Conservation (phyloP, 2,888 invertebrate species). For the Pyralis farinalis region DNA sequence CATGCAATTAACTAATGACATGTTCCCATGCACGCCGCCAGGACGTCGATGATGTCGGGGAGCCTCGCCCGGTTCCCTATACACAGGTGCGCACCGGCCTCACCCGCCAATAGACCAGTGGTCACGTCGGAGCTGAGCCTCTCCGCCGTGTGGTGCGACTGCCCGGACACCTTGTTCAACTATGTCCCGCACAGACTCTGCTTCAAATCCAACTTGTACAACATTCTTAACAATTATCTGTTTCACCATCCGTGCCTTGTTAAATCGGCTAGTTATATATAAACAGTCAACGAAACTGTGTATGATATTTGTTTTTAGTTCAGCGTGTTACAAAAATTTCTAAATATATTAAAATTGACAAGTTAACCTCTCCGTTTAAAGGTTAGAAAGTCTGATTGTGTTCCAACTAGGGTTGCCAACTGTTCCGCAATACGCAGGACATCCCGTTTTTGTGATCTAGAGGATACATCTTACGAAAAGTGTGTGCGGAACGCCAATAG, state of each 20-base stretch:
- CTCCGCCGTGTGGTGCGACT: slow-evolving; percentile 53
- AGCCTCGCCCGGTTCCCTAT: slow-evolving; percentile 75
- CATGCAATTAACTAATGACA: no score
- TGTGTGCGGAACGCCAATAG: no score
- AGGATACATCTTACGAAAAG: no score
- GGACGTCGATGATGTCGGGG: slow-evolving; percentile 72
- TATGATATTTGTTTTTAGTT: no score
- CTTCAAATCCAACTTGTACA: slow-evolving; percentile 53
- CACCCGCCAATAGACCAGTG: slow-evolving; percentile 21
- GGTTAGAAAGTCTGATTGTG: no score
- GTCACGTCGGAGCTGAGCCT: slow-evolving; percentile 38
- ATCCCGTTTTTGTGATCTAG: no score
- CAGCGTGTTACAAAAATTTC: no score
- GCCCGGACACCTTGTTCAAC: slow-evolving; percentile 54
- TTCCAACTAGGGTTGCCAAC: no score
- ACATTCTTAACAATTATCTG: slow-evolving; percentile 49
- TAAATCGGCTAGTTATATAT: slow-evolving; percentile 66
- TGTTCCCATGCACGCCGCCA: slow-evolving; percentile 55
- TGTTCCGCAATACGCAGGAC: no score
- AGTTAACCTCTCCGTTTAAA: no score
- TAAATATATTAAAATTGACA: no score
- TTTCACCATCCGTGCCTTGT: slow-evolving; percentile 58
- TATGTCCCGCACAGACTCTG: slow-evolving; percentile 60
- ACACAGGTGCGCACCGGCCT: slow-evolving; percentile 64
- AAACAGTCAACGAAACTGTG: no score